A percentile compares a stretch with the other conserved stretches of the same genome.
Evolutionary conservation across 2,113 vertebrate genomes (phyloP).

Genomic region (Tenrec ecaudatus): DNA sequence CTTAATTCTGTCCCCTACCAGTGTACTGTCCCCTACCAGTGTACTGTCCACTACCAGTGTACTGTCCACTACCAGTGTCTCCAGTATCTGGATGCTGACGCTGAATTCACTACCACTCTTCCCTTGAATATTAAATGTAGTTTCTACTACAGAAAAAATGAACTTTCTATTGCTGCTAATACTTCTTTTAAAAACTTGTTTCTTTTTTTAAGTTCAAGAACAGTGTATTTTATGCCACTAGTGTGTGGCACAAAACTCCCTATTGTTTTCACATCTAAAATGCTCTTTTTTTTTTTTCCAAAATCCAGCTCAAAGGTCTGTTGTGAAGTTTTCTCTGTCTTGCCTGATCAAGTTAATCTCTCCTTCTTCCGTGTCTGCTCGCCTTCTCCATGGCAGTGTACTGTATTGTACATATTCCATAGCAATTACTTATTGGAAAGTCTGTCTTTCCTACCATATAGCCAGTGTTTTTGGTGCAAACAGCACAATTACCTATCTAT

Average conservation of each 20-base stretch:
- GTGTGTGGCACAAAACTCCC: not conserved
- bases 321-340: not conserved
- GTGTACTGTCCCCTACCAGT: not conserved
- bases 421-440: not conserved
- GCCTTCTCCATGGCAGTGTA: not conserved
- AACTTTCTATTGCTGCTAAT: not conserved
- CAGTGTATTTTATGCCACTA: not conserved
- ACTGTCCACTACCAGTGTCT: not conserved
- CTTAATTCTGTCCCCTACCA: not conserved
- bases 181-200: constrained; percentile 5
- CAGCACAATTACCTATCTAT: not conserved
- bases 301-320: not conserved
- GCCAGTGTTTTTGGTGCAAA: not conserved
- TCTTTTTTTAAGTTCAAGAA: not conserved
- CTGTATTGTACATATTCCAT: not conserved
- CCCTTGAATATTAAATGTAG: not conserved
- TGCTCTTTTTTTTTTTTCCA: not conserved
- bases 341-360: not conserved
- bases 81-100: not conserved
- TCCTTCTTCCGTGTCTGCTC: not conserved
- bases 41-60: not conserved
- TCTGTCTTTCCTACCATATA: not conserved
- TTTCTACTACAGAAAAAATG: not conserved
- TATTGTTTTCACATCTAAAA: not conserved
- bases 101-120: not conserved